phyloP scores from a whole-genome alignment of 2,113 vertebrate genomes.

The Ramphastos sulfuratus region DNA sequence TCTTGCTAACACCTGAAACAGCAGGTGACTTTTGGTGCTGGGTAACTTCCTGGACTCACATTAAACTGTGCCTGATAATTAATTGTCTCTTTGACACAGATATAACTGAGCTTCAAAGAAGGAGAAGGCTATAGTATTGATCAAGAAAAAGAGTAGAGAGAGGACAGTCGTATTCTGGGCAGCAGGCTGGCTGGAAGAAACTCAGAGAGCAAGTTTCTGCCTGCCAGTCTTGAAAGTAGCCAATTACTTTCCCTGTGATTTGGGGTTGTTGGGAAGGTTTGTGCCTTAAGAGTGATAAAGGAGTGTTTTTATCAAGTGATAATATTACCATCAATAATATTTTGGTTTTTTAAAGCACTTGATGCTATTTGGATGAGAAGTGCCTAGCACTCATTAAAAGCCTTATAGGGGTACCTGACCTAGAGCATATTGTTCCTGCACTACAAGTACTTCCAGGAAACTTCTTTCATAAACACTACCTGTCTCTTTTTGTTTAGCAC shows the following conservation, averaged over 20 bases:
- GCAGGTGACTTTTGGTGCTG: background rate
- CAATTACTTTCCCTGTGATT: background rate
- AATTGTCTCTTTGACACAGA: background rate
- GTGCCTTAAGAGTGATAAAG: background rate
- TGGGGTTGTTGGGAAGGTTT: background rate
- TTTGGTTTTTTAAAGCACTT: constrained; percentile 23
- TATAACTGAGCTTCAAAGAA: background rate
- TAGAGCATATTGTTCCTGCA: background rate
- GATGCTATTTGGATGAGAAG: background rate
- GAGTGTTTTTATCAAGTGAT: background rate
- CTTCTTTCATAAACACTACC: background rate
- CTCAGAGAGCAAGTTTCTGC: background rate
- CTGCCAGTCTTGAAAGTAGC: background rate
- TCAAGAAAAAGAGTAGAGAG: background rate
- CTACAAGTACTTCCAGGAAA: background rate
- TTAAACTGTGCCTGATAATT: background rate
- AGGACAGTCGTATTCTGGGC: background rate
- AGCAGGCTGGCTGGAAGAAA: background rate
- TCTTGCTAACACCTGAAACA: background rate
- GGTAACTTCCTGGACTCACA: background rate
- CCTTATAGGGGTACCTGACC: background rate
- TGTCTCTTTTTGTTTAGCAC: background rate
- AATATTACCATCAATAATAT: background rate
- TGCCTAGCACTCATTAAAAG: background rate
- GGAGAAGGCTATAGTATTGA: background rate